phyloP scores from a whole-genome alignment of 2,113 vertebrate genomes.

The Sardina pilchardus region DNA sequence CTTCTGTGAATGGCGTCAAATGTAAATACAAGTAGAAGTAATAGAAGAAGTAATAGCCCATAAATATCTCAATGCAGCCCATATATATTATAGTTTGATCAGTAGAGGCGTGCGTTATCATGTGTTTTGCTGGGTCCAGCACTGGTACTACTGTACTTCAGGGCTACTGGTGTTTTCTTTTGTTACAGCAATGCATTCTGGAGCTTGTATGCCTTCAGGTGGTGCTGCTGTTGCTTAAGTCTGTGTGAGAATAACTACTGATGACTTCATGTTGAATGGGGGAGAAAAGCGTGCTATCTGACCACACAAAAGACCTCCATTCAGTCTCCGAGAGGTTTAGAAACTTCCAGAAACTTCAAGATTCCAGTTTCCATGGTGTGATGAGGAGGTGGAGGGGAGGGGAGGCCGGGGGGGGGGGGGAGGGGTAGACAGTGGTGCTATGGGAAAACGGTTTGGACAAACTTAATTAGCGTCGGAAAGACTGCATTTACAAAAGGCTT shows the following conservation, averaged over 20 bases:
- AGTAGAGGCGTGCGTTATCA: background rate
- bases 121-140: background rate
- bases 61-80: background rate
- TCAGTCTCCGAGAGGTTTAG: conserved; percentile 6
- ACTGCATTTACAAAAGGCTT: conserved; percentile 11
- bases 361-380: conserved; percentile 16
- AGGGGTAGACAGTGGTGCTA: conserved; percentile 11
- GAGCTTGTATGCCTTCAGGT: conserved; percentile 2
- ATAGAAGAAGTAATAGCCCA: too few species aligned
- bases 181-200: background rate
- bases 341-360: conserved; percentile 14
- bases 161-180: background rate
- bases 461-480: conserved; percentile 18
- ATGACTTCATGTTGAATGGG: background rate
- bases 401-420: background rate
- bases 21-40: too few species aligned
- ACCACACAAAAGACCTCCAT: conserved; percentile 9
- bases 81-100: background rate
- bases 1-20: too few species aligned
- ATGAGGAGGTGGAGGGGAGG: background rate
- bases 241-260: conserved; percentile 6
- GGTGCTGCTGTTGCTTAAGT: background rate
- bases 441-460: background rate
- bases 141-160: background rate
- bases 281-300: background rate